A percentile compares a stretch with the other conserved stretches of the same genome.
phyloP scores from a whole-genome alignment of 2,797 vertebrate genomes.

The Acanthurus tractus region DNA sequence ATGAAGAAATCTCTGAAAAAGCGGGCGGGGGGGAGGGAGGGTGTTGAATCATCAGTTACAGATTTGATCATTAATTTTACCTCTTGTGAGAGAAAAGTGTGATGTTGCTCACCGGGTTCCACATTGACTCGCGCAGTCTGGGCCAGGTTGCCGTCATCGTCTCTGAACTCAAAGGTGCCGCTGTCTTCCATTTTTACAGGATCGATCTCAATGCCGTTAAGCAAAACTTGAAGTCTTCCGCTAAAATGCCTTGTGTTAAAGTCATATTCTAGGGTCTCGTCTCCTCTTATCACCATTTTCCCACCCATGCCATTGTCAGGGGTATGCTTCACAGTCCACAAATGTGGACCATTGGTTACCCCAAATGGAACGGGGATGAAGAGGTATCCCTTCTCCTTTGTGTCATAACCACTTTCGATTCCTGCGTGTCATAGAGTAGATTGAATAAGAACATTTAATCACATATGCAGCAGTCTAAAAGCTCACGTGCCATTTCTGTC shows the following conservation, averaged over 20 bases:
- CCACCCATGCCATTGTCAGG: too few relatives aligned
- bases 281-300: too few relatives aligned
- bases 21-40: not conserved
- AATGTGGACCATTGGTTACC: too few relatives aligned
- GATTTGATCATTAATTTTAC: not conserved
- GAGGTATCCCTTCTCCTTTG: accelerated
- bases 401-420: accelerated
- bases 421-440: constrained; percentile 39
- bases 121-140: not conserved
- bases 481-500: not conserved
- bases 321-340: constrained; percentile 25
- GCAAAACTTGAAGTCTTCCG: accelerated
- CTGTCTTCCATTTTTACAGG: not conserved
- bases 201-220: accelerated
- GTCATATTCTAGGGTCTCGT: too few relatives aligned
- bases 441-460: not conserved
- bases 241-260: accelerated
- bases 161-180: constrained; percentile 47
- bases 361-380: accelerated
- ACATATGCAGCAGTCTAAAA: constrained; percentile 7
- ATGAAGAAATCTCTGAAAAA: accelerated
- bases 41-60: not conserved
- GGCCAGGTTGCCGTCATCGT: constrained; percentile 28
- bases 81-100: not conserved
- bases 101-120: not conserved